Evolutionary conservation across 2,888 invertebrate species (phyloP).

Genomic region (Trachelus stipa): DNA sequence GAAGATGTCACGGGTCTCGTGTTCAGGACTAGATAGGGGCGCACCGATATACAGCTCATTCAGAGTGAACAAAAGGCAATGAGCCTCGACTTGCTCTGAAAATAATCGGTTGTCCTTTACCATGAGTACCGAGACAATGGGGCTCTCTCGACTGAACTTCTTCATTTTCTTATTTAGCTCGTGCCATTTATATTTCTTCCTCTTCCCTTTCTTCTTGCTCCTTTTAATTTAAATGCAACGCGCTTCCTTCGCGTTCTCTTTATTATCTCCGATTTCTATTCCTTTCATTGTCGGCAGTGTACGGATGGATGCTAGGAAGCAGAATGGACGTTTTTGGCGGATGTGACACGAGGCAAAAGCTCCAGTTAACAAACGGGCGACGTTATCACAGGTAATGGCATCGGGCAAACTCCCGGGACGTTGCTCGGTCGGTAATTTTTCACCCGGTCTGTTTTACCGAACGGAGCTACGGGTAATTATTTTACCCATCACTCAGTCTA

Average conservation of each 20-base stretch:
- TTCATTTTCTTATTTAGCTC: neutral
- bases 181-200: neutral
- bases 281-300: neutral
- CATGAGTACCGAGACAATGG: slow-evolving; percentile 31
- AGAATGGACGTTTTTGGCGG: neutral
- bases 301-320: neutral
- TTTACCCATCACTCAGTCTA: slow-evolving; percentile 30
- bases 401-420: slow-evolving; percentile 1
- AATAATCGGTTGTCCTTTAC: slow-evolving; percentile 45
- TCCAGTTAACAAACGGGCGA: slow-evolving; percentile 44
- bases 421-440: slow-evolving; percentile 14
- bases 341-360: slow-evolving; percentile 20
- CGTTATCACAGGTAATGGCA: slow-evolving; percentile 37
- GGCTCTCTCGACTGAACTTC: neutral
- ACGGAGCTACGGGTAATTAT: slow-evolving; percentile 27
- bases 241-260: neutral
- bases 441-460: slow-evolving; percentile 13
- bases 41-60: slow-evolving; percentile 23
- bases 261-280: neutral
- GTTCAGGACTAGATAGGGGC: neutral
- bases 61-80: slow-evolving; percentile 32
- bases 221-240: neutral
- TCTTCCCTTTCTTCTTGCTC: neutral
- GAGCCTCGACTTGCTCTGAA: slow-evolving; percentile 32
- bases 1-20: neutral